Evolutionary conservation across 2,888 invertebrate species (phyloP).

Genomic region (Ryuthela nishihirai): DNA sequence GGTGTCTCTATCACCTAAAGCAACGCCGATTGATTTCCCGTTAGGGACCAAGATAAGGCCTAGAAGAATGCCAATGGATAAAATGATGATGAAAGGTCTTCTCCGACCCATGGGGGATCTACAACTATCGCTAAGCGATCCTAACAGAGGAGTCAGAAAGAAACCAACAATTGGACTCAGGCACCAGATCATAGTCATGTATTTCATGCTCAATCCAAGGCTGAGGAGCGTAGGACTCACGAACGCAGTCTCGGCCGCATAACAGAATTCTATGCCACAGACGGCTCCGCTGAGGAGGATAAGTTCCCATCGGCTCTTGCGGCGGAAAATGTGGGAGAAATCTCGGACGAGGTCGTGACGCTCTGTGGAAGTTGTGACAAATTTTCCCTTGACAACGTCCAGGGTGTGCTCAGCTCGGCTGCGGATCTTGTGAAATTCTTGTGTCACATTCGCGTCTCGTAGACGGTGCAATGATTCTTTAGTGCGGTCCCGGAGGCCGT

Average conservation of each 20-base stretch:
- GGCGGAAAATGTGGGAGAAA: slow-evolving; percentile 26
- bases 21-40: slow-evolving; percentile 77
- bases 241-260: slow-evolving; percentile 95
- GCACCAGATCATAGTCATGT: slow-evolving; percentile 95
- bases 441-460: too few relatives aligned
- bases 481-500: slow-evolving; percentile 18
- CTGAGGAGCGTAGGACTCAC: slow-evolving; percentile 90
- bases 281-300: slow-evolving; percentile 88
- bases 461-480: slow-evolving; percentile 15
- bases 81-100: slow-evolving; percentile 82
- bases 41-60: slow-evolving; percentile 88
- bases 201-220: slow-evolving; percentile 82
- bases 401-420: too few relatives aligned
- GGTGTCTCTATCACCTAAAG: slow-evolving; percentile 67
- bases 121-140: slow-evolving; percentile 88
- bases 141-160: slow-evolving; percentile 86
- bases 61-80: slow-evolving; percentile 83
- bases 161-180: slow-evolving; percentile 90
- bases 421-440: too few relatives aligned
- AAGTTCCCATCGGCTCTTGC: slow-evolving; percentile 59
- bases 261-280: slow-evolving; percentile 96
- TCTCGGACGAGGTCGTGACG: too few relatives aligned
- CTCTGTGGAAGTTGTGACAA: too few relatives aligned
- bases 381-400: too few relatives aligned
- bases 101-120: slow-evolving; percentile 73